Evolutionary conservation across 23 tunicate species (phyloP), one percentile per base, ranked within the genome.

Genomic region (Botrylloides violaceus): DNA sequence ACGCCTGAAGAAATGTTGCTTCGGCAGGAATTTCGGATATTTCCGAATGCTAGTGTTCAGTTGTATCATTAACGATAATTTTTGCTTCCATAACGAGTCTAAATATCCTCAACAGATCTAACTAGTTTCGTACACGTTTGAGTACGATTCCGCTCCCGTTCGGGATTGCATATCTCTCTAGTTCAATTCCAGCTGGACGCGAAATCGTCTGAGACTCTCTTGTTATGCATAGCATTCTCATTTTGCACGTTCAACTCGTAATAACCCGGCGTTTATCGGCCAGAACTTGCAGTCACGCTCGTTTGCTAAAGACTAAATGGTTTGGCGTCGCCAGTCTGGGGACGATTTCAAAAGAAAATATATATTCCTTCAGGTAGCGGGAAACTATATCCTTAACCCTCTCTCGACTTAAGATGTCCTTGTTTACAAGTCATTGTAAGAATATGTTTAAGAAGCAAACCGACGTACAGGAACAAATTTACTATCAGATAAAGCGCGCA

Each of bases 221-320:
- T n/a, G n/a, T n/a, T n/a, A 43, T 43, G 53, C 53, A 43, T 43
- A 43, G 53, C 53, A 7, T 43, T 43, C 53, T 15, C 53, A 43
- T 43, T 15, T 43, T 43, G 9, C 15, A 43, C 53, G 9, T 43
- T 43, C 15, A 7, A 43, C 15, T 43, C 53, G n/a, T 15, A 43
- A 15, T 43, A 43, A 43, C 53, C 9, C 15, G 53, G 9, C 53
- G 53, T 43, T 7, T 43, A 43, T 43, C 53, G 53, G 53, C 53
- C 53, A 43, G 9, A 43, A 43, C 53, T 43, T 43, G 53, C 53
- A 43, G 53, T 43, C 53, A 43, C 53, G 53, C 53, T 43, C 53
- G 53, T 43, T n/a, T 43, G 53, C 53, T 43, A 43, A 43, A 43
- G 53, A 43, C 53, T 43, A 43, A 43, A 43, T 43, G 53, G 53